Evolutionary conservation across 2,797 vertebrate species (phyloP), one percentile per base, ranked within the genome.

Genomic region (Hyperoplus lanceolatus): DNA sequence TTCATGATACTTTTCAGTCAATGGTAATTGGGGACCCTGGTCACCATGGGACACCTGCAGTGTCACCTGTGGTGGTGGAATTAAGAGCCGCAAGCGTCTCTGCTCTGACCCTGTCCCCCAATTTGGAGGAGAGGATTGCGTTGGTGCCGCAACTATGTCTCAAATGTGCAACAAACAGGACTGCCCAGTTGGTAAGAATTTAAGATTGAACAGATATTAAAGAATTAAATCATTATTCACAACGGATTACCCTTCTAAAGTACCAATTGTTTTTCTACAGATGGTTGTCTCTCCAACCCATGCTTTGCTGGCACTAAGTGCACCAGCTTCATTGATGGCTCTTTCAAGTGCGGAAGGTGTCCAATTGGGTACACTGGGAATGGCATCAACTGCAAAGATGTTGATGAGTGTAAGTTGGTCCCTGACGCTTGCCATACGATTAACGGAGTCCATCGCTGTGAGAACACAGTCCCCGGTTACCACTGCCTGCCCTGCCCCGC

Each of bases 11-110:
- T 16, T 72, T 88, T 67, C 65, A 99, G 98, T 99, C 83, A 94
- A 98, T 84, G 98, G 98, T 80, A 97, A 96, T 57, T 99, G 98
- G 98, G 98, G 98, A 71, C 97, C 97, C 16, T 99, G 98, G 98
- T 98, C 98, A 76, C 96, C 92, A 0, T 99, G 98, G 98, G 96
- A 97, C 87, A 93, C 95, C 81, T 99, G 98, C 87, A 96, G 96
- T 38, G 93, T 97, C 80, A 99, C 97, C 7, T 99, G 98, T 86
- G 97, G 97, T 84, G 97, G 98, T 90, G 98, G 98, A 77, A 80
- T 97, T 65, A 98, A 98, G 90, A 96, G 70, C 64, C 96, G 97
- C 8, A 96, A 96, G 73, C 97, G 96, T 60, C 96, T 97, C 77
- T 99, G 98, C 90, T 96, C 98, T 74, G 96, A 97, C 81, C 98